phyloP scores from a whole-genome alignment of 2,797 vertebrate genomes.

The Ambastaia sidthimunki region DNA sequence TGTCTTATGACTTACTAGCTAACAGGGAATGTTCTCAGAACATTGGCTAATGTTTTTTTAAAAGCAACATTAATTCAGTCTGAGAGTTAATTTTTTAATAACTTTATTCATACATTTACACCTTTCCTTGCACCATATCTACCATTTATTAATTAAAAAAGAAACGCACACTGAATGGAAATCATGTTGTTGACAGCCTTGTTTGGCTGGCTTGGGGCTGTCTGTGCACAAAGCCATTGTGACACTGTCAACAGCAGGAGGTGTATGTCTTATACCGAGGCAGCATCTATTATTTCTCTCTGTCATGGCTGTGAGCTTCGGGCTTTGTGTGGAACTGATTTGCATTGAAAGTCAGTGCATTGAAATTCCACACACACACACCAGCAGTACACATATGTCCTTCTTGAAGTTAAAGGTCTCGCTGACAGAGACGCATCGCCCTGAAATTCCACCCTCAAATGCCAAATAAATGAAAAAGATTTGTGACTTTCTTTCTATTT shows the following conservation, averaged over 20 bases:
- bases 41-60: background rate
- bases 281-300: constrained; percentile 66
- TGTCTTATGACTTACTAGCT: no score
- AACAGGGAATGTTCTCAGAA: no score
- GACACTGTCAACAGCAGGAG: constrained; percentile 61
- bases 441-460: constrained; percentile 25
- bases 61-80: constrained; percentile 24
- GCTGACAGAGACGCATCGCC: constrained; percentile 52
- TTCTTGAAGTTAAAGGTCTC: constrained; percentile 73
- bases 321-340: constrained; percentile 72
- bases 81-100: background rate
- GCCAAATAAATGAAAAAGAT: constrained; percentile 48
- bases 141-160: constrained; percentile 5
- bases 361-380: constrained; percentile 75
- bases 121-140: background rate
- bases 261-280: constrained; percentile 57
- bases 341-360: constrained; percentile 73
- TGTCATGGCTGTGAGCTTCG: constrained; percentile 64
- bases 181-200: constrained; percentile 64
- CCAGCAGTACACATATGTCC: constrained; percentile 65
- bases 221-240: constrained; percentile 68
- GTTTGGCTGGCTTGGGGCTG: constrained; percentile 68
- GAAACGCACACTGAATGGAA: constrained; percentile 18
- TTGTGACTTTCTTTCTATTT: constrained; percentile 47
- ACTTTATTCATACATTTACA: background rate